Conservation (phyloP, 1,140 invertebrate genomes). For the Cydia amplana region DNA sequence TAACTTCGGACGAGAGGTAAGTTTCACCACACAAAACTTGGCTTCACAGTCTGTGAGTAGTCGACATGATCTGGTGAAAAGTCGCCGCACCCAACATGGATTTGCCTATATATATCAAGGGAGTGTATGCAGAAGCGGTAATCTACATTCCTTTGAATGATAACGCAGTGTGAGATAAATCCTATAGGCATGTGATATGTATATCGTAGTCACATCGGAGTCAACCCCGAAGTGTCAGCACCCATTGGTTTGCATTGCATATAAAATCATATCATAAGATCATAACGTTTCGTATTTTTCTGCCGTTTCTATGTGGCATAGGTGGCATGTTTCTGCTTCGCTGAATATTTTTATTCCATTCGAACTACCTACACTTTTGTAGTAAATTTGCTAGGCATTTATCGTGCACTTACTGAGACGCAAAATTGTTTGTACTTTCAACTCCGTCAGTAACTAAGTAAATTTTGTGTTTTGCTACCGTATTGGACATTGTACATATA, state of each 20-base stretch:
- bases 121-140: no score
- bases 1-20: background rate
- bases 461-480: no score
- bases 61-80: background rate
- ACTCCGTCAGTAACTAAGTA: background rate
- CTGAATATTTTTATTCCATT: background rate
- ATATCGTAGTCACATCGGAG: no score
- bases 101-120: no score
- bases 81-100: background rate
- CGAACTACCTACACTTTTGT: conserved; percentile 4
- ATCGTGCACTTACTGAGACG: background rate
- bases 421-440: background rate
- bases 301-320: background rate
- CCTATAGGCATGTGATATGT: no score
- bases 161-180: no score
- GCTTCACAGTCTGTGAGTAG: background rate
- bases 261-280: background rate
- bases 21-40: background rate
- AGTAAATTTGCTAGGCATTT: conserved; percentile 2
- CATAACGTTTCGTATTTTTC: background rate
- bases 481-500: no score
- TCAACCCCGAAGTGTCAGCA: no score
- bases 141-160: no score
- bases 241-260: background rate
- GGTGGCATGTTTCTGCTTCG: background rate